Percentiles rank a stretch among this genome's conserved stretches.
These are phyloP conservation scores for Netelia fuscicornis DNA, from an alignment of 2,888 invertebrate genomes.

Conservation along the genomic window DNA sequence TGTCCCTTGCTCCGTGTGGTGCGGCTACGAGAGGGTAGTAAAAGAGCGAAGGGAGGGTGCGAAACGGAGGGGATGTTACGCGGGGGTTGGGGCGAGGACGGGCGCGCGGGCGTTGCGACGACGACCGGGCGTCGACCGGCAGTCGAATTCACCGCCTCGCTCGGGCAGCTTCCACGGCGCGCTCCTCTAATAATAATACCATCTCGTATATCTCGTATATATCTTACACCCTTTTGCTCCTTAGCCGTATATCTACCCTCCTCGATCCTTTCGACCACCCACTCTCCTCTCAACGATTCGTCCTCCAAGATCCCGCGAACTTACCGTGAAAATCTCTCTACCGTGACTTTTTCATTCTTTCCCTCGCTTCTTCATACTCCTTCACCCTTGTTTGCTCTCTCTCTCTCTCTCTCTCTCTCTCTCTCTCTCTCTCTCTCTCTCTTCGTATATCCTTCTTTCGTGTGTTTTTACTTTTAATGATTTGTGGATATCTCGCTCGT, in stretches of 20 bases:
- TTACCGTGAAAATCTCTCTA: slow-evolving; percentile 34
- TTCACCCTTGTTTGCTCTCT: not conserved
- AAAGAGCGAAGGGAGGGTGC: slow-evolving; percentile 69
- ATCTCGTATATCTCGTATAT: slow-evolving; percentile 10
- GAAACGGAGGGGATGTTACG: slow-evolving; percentile 64
- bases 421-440: not conserved
- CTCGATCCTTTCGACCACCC: not conserved
- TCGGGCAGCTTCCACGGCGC: slow-evolving; percentile 73
- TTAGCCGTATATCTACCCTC: too few relatives aligned
- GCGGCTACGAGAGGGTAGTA: slow-evolving; percentile 68
- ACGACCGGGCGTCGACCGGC: slow-evolving; percentile 83
- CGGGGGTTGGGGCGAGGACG: slow-evolving; percentile 67
- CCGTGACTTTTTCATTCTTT: slow-evolving; percentile 23
- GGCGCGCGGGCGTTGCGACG: slow-evolving; percentile 74
- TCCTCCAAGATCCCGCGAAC: slow-evolving; percentile 14
- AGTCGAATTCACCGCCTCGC: slow-evolving; percentile 80
- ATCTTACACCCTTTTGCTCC: not conserved
- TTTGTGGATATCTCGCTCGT: too few relatives aligned
- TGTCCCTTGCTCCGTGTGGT: slow-evolving; percentile 61
- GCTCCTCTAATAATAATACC: slow-evolving; percentile 57
- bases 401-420: not conserved
- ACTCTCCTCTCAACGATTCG: slow-evolving; percentile 16
- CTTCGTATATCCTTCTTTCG: not conserved
- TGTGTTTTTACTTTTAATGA: too few relatives aligned
- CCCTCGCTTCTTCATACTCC: not conserved